Conservation (phyloP, 1,140 invertebrate species). For the Drosophila paulistorum region DNA sequence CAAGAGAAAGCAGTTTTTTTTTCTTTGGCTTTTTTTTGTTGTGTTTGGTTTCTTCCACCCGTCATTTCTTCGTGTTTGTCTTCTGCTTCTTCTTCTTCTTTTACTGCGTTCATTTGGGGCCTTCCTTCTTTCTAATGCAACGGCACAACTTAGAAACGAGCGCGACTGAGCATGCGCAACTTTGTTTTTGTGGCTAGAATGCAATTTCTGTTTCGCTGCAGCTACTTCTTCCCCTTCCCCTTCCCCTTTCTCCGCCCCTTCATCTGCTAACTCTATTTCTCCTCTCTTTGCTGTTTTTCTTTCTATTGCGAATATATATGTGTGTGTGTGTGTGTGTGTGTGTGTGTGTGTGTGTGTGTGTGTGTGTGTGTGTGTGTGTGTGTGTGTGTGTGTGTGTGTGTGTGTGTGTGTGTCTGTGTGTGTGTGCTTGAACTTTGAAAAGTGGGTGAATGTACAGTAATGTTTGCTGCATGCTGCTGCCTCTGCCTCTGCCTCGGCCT, state of each 20-base stretch:
- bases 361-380: constrained; percentile 25
- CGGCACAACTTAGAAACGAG: constrained; percentile 45
- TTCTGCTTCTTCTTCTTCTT: not conserved
- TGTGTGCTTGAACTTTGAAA: constrained; percentile 79
- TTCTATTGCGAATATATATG: constrained; percentile 16
- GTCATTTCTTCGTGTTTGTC: not conserved
- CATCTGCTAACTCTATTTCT: not conserved
- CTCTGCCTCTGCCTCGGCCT: constrained; percentile 27
- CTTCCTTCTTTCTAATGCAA: constrained; percentile 57
- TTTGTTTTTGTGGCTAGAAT: constrained; percentile 64
- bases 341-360: constrained; percentile 55
- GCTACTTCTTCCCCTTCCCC: constrained; percentile 1
- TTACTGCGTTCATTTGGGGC: not conserved
- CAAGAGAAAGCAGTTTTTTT: constrained; percentile 78
- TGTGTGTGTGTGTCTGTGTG: constrained; percentile 39
- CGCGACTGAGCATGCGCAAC: constrained; percentile 71
- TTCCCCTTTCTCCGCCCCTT: not conserved
- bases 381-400: constrained; percentile 31
- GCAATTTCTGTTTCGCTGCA: constrained; percentile 78
- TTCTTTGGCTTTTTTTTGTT: constrained; percentile 45
- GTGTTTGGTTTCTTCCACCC: constrained; percentile 7
- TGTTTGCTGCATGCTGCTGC: constrained; percentile 80
- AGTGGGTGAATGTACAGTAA: constrained; percentile 83
- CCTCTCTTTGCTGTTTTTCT: constrained; percentile 38
- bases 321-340: constrained; percentile 19